Conservation (phyloP, 2,113 vertebrate genomes). For the Fukomys damarensis region DNA sequence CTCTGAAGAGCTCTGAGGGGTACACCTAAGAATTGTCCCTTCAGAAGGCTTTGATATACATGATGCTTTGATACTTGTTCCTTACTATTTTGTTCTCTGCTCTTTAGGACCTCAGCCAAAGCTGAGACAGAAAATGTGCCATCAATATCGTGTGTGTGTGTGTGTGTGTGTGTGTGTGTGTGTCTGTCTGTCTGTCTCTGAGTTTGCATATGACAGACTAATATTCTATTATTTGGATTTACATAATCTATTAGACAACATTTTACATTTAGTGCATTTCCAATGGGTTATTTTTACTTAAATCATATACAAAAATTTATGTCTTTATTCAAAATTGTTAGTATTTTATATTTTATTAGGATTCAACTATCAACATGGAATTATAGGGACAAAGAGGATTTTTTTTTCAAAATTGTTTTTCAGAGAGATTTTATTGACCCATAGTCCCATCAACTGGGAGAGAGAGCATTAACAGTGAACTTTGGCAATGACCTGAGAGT, state of each 20-base stretch:
- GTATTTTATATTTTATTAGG: not conserved
- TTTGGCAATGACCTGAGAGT: not conserved
- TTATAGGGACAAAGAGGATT: not conserved
- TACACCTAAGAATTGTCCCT: not conserved
- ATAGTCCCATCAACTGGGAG: not conserved
- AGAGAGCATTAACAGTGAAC: not conserved
- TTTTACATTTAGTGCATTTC: constrained; percentile 8
- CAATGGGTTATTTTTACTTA: constrained; percentile 10
- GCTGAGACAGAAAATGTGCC: not conserved
- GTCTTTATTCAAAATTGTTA: not conserved
- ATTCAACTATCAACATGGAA: not conserved
- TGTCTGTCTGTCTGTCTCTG: too few relatives aligned
- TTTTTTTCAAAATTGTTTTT: constrained; percentile 8
- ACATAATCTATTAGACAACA: not conserved
- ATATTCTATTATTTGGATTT: constrained; percentile 32
- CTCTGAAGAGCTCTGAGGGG: not conserved
- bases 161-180: not conserved
- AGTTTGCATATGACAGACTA: not conserved
- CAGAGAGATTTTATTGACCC: constrained; percentile 29
- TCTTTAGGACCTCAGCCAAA: not conserved
- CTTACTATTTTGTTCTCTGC: not conserved
- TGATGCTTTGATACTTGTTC: not conserved
- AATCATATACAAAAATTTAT: not conserved
- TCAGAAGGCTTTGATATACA: not conserved
- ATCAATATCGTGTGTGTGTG: not conserved